Percentiles rank a stretch among this genome's conserved stretches.
Conservation (phyloP, 1,140 invertebrate genomes). For the Neodiprion fabricii region DNA sequence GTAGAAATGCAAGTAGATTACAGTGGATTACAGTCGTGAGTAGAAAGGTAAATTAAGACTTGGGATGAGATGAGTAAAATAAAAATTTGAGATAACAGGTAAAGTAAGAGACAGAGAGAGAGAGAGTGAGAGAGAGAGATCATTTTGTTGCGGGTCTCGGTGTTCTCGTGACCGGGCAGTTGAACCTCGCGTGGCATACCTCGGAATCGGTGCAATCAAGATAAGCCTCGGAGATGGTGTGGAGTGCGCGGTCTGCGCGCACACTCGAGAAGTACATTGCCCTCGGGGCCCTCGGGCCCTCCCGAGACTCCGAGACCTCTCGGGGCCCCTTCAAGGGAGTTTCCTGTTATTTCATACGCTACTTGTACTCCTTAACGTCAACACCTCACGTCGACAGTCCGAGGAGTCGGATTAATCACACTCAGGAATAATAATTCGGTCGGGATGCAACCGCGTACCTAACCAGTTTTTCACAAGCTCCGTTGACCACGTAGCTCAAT, state of each 20-base stretch:
- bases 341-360: constrained; percentile 7
- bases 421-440: neutral
- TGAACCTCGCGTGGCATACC: neutral
- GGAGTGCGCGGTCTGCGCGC: neutral
- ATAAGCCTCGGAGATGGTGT: neutral
- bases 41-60: no score
- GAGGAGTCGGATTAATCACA: neutral
- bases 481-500: no score
- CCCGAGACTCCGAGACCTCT: neutral
- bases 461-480: no score
- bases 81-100: no score
- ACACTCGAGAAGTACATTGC: neutral
- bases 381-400: neutral
- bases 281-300: neutral
- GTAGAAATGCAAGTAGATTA: no score
- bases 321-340: neutral
- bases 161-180: neutral
- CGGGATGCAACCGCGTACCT: neutral
- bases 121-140: no score
- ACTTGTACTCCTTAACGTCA: constrained; percentile 7
- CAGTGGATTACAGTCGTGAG: no score
- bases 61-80: no score
- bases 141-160: no score
- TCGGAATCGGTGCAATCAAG: constrained; percentile 4
- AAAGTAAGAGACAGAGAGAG: no score